These are phyloP conservation scores for Aphodius granarius DNA, from an alignment of 2,888 invertebrate species.

Conservation along the genomic window DNA sequence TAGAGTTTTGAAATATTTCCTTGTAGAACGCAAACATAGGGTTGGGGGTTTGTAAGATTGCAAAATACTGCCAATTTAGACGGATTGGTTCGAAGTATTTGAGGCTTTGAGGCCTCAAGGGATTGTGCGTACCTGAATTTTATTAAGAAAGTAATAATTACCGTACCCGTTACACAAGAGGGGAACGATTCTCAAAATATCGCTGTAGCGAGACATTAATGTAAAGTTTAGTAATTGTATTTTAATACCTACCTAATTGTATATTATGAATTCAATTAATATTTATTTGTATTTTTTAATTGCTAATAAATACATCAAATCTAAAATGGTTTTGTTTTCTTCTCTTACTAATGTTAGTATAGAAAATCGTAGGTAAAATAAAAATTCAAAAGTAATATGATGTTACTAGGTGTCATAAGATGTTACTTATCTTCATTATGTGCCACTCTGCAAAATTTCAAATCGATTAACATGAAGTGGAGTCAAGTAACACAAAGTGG, in stretches of 20 bases:
- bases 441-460: no score
- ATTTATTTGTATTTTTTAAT: constrained; percentile 31
- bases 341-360: no score
- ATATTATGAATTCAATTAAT: constrained; percentile 9
- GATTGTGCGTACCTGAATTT: constrained; percentile 29
- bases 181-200: not conserved
- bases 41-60: not conserved
- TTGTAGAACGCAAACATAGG: not conserved
- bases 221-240: constrained; percentile 12
- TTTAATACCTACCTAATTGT: constrained; percentile 19
- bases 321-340: not conserved
- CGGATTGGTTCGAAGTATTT: constrained; percentile 28
- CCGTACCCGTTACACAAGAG: constrained; percentile 9
- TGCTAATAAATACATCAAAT: constrained; percentile 20
- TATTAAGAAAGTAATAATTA: constrained; percentile 24
- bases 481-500: no score
- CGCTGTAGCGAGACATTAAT: not conserved
- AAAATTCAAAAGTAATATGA: no score
- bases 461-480: no score
- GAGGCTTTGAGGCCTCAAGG: constrained; percentile 16
- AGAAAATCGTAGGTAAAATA: no score
- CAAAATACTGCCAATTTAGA: constrained; percentile 26
- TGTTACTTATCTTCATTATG: no score
- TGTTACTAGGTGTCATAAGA: no score
- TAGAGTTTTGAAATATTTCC: constrained; percentile 14